Conservation (phyloP, 2,888 invertebrate species). For the Malthinus flaveolus region DNA sequence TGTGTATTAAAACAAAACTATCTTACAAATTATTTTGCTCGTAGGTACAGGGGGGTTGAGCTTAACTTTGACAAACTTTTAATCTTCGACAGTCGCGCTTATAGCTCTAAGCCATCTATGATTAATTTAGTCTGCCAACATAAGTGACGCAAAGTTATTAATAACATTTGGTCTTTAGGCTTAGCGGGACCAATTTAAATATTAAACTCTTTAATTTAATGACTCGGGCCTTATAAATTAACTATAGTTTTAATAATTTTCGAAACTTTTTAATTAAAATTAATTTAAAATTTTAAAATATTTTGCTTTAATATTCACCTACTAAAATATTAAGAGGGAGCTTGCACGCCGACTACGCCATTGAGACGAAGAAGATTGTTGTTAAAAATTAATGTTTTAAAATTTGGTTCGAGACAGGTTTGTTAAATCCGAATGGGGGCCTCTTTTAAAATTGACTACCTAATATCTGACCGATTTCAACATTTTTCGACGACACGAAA, state of each 20-base stretch:
- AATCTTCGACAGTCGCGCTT: conserved; percentile 17
- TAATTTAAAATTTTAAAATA: no score
- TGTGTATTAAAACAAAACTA: conserved; percentile 5
- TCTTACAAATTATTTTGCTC: conserved; percentile 14
- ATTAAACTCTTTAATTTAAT: conserved; percentile 24
- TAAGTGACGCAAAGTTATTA: conserved; percentile 29
- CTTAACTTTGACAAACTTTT: conserved; percentile 21
- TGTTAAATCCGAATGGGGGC: no score
- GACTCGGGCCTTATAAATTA: not conserved
- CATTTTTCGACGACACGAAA: conserved; percentile 10
- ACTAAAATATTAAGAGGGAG: no score
- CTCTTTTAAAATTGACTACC: no score
- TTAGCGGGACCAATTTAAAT: conserved; percentile 27
- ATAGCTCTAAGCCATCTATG: conserved; percentile 22
- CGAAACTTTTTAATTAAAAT: not conserved
- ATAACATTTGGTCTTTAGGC: conserved; percentile 24
- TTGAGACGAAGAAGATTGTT: no score
- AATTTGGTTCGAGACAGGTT: no score
- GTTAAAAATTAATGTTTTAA: no score
- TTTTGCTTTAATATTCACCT: no score
- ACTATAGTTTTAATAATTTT: not conserved
- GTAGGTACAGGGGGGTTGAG: conserved; percentile 19
- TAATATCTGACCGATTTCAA: no score
- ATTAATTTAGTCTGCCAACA: conserved; percentile 26
- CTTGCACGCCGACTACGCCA: no score